phyloP scores from a whole-genome alignment of 2,113 vertebrate genomes.

The Nettapus auritus region DNA sequence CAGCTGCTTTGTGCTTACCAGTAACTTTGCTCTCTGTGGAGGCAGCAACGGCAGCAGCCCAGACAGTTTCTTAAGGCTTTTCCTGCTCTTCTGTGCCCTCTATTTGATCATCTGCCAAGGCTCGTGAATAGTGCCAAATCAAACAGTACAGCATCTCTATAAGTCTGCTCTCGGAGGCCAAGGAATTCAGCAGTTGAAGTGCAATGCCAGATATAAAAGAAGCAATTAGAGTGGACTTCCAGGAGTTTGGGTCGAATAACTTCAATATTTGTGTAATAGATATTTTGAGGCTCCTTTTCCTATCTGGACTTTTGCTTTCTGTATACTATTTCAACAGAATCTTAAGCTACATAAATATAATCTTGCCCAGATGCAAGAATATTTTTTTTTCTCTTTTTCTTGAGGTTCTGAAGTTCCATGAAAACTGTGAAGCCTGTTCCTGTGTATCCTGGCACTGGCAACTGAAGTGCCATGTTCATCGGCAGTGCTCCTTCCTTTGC shows the following conservation, averaged over 20 bases:
- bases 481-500: neutral
- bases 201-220: slow-evolving; percentile 51
- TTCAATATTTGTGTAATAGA: slow-evolving; percentile 23
- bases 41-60: slow-evolving; percentile 59
- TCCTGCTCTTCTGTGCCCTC: slow-evolving; percentile 75
- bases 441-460: neutral
- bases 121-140: slow-evolving; percentile 75
- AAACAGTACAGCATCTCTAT: slow-evolving; percentile 73
- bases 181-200: slow-evolving; percentile 72
- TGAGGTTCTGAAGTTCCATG: neutral
- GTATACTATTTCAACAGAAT: neutral
- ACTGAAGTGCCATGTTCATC: neutral
- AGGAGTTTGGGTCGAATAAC: slow-evolving; percentile 45
- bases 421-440: neutral
- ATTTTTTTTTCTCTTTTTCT: neutral
- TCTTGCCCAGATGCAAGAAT: neutral
- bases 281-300: slow-evolving; percentile 31
- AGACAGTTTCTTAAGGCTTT: slow-evolving; percentile 77
- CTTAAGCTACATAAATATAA: neutral
- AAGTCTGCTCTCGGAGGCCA: slow-evolving; percentile 63
- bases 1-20: slow-evolving; percentile 37
- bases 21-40: slow-evolving; percentile 52
- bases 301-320: neutral
- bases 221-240: slow-evolving; percentile 50
- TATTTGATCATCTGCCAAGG: slow-evolving; percentile 77